Percentiles rank a stretch among this genome's conserved stretches.
phyloP scores from a whole-genome alignment of 2,888 invertebrate genomes.

The Apodemia zela region DNA sequence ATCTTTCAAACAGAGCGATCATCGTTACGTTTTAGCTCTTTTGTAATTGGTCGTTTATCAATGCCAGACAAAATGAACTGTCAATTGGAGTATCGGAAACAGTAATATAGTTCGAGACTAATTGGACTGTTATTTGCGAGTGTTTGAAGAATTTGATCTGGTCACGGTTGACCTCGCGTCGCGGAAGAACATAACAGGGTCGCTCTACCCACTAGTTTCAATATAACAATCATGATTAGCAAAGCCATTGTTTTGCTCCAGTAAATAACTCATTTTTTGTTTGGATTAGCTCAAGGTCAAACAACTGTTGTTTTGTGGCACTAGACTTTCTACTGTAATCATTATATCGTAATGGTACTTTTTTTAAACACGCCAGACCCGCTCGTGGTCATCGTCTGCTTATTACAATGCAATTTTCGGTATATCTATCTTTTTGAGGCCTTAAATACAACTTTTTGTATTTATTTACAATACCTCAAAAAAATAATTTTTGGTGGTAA shows the following conservation, averaged over 20 bases:
- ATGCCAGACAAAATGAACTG: conserved; percentile 23
- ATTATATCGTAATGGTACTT: no score
- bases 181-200: conserved; percentile 68
- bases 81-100: conserved; percentile 20
- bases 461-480: no score
- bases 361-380: no score
- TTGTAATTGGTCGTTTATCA: conserved; percentile 23
- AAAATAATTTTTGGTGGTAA: no score
- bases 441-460: no score
- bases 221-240: conserved; percentile 31
- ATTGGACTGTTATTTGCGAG: conserved; percentile 30
- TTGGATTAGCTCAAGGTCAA: conserved; percentile 18
- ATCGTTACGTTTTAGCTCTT: conserved; percentile 21
- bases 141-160: conserved; percentile 55
- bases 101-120: conserved; percentile 36
- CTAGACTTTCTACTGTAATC: background rate
- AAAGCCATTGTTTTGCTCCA: conserved; percentile 19
- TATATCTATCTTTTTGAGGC: no score
- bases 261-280: conserved; percentile 21
- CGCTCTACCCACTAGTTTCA: conserved; percentile 59
- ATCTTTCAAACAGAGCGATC: conserved; percentile 25
- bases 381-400: no score
- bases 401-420: no score
- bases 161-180: conserved; percentile 70
- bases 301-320: background rate